Percentiles rank a stretch among this genome's conserved stretches.
Conservation (phyloP, 2,113 vertebrate genomes). For the Noctilio leporinus region DNA sequence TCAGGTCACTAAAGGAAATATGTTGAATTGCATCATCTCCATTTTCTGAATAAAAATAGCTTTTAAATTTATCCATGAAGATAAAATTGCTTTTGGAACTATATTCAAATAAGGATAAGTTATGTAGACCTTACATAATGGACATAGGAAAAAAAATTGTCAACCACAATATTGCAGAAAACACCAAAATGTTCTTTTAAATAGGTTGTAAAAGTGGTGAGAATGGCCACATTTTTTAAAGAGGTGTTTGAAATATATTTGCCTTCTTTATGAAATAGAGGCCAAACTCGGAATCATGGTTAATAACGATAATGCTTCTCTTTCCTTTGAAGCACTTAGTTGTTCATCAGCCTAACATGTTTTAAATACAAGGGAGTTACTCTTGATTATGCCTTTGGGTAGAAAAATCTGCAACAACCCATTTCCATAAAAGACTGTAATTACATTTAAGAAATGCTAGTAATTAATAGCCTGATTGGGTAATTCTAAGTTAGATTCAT, state of each 20-base stretch:
- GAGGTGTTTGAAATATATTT: background rate
- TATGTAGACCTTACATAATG: background rate
- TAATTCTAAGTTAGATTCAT: constrained; percentile 39
- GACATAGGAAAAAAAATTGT: background rate
- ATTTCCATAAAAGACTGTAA: constrained; percentile 59
- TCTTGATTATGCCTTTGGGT: constrained; percentile 8
- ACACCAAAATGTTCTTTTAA: background rate
- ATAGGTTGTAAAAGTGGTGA: background rate
- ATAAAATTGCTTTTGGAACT: background rate
- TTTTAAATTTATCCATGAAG: background rate
- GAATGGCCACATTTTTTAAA: background rate
- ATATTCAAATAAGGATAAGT: background rate
- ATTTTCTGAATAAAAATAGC: background rate
- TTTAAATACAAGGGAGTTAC: constrained; percentile 31
- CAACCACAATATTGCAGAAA: background rate
- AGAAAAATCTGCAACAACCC: constrained; percentile 8
- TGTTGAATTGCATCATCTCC: background rate
- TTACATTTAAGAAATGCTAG: constrained; percentile 42
- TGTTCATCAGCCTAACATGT: constrained; percentile 9
- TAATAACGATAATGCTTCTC: background rate
- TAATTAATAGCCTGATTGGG: constrained; percentile 25
- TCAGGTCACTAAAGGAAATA: background rate
- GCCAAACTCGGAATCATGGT: background rate
- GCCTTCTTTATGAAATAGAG: background rate
- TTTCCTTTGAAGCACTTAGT: constrained; percentile 38